A percentile compares a stretch with the other conserved stretches of the same genome.
These are phyloP conservation scores for Amiota mariae DNA, from an alignment of 2,888 invertebrate species.

Conservation along the genomic window DNA sequence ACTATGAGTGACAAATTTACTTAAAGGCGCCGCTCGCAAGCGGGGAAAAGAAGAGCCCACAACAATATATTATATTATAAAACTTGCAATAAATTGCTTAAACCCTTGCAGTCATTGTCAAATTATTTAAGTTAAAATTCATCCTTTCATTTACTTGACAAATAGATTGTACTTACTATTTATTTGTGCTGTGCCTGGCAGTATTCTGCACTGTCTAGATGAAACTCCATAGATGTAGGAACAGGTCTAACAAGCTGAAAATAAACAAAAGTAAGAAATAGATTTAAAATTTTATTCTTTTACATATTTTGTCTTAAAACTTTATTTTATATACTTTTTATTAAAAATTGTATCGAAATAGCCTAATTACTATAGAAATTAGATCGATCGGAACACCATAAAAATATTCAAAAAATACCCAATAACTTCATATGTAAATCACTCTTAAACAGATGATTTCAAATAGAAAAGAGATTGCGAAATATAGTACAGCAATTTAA, in stretches of 20 bases:
- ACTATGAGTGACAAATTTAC: background rate
- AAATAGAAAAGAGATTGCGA: background rate
- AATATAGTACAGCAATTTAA: background rate
- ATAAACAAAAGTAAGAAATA: conserved; percentile 57
- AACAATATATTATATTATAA: too few relatives aligned
- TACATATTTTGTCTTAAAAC: too few relatives aligned
- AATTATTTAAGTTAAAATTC: background rate
- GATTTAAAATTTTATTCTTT: conserved; percentile 33
- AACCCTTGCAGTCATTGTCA: background rate
- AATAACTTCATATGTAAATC: background rate
- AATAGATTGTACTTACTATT: conserved; percentile 73
- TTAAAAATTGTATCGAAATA: too few relatives aligned
- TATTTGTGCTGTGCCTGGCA: conserved; percentile 99
- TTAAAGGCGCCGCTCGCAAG: too few relatives aligned
- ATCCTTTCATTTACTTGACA: background rate
- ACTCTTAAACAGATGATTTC: background rate
- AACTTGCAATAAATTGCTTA: too few relatives aligned
- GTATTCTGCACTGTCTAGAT: conserved; percentile 98
- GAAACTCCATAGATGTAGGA: conserved; percentile 98
- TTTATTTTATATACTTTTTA: too few relatives aligned
- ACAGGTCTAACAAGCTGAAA: conserved; percentile 90
- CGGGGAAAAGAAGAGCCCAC: too few relatives aligned
- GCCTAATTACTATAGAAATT: background rate
- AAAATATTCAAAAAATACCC: background rate
- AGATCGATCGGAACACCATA: background rate